phyloP scores from a whole-genome alignment of 2,888 invertebrate species.

The Hesperia comma region DNA sequence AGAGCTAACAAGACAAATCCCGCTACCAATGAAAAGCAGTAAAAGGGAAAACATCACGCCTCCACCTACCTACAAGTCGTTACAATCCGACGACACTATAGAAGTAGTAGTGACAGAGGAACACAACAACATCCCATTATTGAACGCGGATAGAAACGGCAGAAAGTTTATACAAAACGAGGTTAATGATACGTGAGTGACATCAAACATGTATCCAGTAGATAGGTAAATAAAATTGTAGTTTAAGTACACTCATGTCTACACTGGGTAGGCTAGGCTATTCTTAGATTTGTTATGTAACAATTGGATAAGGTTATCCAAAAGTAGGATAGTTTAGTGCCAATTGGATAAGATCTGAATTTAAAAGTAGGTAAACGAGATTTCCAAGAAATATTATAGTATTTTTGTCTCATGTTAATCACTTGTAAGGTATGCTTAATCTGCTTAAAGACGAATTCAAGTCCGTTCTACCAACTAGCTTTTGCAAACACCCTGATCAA shows the following conservation, averaged over 20 bases:
- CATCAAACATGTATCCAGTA: background rate
- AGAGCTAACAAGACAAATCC: conserved; percentile 71
- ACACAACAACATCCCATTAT: conserved; percentile 42
- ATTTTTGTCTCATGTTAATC: no score
- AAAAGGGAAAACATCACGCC: conserved; percentile 55
- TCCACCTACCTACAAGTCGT: conserved; percentile 68
- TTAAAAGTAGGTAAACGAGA: no score
- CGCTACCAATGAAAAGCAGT: conserved; percentile 57
- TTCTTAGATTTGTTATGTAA: no score
- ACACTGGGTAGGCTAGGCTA: no score
- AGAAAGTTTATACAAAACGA: conserved; percentile 38
- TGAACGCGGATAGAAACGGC: conserved; percentile 32
- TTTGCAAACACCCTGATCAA: no score
- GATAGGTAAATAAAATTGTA: conserved; percentile 15
- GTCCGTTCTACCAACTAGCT: no score
- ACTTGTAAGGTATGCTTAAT: no score
- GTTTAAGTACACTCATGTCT: background rate
- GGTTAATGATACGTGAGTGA: conserved; percentile 45
- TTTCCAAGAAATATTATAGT: no score
- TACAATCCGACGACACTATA: conserved; percentile 57
- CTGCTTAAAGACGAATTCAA: no score
- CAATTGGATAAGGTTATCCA: no score
- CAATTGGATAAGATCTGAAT: no score
- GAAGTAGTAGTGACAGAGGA: conserved; percentile 64
- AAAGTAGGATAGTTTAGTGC: no score